A percentile compares a stretch with the other conserved stretches of the same genome.
These are phyloP conservation scores for Hemibagrus wyckioides DNA, from an alignment of 2,113 vertebrate species.

Conservation along the genomic window DNA sequence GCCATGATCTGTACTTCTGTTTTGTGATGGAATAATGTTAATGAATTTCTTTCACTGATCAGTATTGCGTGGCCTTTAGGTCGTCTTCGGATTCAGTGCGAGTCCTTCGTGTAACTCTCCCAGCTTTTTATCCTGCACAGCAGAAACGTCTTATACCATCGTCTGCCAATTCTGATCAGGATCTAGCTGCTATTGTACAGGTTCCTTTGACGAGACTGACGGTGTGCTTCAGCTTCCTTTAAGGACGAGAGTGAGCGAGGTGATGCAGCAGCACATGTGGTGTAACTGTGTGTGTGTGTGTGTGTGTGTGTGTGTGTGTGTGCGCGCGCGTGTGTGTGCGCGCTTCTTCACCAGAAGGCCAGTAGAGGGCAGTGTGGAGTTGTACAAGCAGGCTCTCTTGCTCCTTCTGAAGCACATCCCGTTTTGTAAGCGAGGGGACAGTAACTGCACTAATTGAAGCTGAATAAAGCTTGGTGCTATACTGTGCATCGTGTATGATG, in stretches of 20 bases:
- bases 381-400: conserved; percentile 41
- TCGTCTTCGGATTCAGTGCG: neutral
- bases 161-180: conserved; percentile 41
- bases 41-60: conserved; percentile 10
- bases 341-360: conserved; percentile 36
- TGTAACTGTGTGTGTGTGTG: too few species aligned
- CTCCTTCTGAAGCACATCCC: conserved; percentile 54
- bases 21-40: neutral
- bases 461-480: conserved; percentile 77
- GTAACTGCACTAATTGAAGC: conserved; percentile 76
- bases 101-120: conserved; percentile 1
- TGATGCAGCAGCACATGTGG: conserved; percentile 1
- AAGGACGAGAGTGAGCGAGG: conserved; percentile 40
- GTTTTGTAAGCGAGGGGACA: conserved; percentile 52
- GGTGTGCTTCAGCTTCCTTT: conserved; percentile 42
- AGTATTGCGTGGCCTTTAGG: conserved; percentile 32
- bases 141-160: conserved; percentile 15
- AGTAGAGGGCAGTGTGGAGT: conserved; percentile 46
- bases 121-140: conserved; percentile 23
- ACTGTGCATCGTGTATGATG: conserved; percentile 40
- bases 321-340: too few species aligned
- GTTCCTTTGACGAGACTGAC: conserved; percentile 51
- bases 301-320: neutral
- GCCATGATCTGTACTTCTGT: conserved; percentile 15
- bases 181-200: conserved; percentile 55